phyloP scores from a whole-genome alignment of 2,888 invertebrate genomes.

The Microdon myrmicae region DNA sequence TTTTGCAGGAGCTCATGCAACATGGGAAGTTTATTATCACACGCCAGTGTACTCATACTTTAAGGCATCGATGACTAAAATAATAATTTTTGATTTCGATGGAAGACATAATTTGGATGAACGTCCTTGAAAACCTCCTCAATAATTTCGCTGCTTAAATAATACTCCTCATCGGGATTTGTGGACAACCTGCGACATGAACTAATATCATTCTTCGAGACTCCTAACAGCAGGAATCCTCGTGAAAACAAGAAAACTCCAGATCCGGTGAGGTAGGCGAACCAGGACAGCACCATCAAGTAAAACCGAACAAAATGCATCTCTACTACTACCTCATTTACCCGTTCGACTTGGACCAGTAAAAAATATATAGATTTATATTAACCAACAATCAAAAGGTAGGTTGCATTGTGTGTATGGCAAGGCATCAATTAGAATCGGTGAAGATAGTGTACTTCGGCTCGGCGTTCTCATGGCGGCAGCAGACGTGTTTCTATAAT shows the following conservation, averaged over 20 bases:
- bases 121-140: slow-evolving; percentile 66
- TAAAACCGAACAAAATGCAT: slow-evolving; percentile 70
- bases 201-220: slow-evolving; percentile 74
- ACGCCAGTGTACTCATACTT: slow-evolving; percentile 87
- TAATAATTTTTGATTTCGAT: slow-evolving; percentile 76
- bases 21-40: slow-evolving; percentile 81
- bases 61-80: slow-evolving; percentile 89
- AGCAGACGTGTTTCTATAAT: too few species aligned
- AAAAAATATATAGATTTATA: too few species aligned
- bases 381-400: too few species aligned
- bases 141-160: slow-evolving; percentile 60
- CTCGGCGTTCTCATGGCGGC: too few species aligned
- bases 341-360: too few species aligned
- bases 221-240: slow-evolving; percentile 87
- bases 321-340: background rate
- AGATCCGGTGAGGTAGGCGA: slow-evolving; percentile 77
- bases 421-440: too few species aligned
- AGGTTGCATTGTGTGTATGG: too few species aligned
- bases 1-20: slow-evolving; percentile 73
- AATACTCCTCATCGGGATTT: slow-evolving; percentile 63
- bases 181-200: slow-evolving; percentile 69
- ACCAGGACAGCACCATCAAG: slow-evolving; percentile 79
- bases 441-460: too few species aligned
- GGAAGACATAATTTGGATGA: slow-evolving; percentile 71
- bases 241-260: slow-evolving; percentile 83